Evolutionary conservation across 2,888 invertebrate species (phyloP).

Genomic region (Nomada flava): DNA sequence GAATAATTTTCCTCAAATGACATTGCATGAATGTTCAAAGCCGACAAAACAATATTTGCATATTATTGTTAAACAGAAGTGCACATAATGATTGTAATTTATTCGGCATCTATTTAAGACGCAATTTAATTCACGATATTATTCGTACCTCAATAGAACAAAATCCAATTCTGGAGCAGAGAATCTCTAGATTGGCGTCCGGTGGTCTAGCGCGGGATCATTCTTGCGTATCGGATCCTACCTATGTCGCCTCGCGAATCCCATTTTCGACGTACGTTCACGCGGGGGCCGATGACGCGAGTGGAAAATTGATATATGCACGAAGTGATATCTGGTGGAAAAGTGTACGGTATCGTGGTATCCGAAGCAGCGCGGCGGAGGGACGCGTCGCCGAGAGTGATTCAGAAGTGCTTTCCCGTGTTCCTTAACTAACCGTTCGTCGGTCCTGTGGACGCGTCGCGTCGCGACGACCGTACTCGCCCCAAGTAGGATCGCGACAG

Average conservation of each 20-base stretch:
- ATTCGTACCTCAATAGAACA: too few relatives aligned
- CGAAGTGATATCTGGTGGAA: constrained; percentile 73
- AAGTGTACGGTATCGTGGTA: constrained; percentile 70
- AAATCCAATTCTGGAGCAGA: neutral
- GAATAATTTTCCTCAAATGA: neutral
- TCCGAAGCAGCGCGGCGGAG: constrained; percentile 65
- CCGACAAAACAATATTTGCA: too few relatives aligned
- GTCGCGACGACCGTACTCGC: constrained; percentile 67
- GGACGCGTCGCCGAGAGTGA: constrained; percentile 78
- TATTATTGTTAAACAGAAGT: too few relatives aligned
- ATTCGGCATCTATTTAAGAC: too few relatives aligned
- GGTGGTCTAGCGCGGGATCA: constrained; percentile 15
- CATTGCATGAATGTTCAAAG: too few relatives aligned
- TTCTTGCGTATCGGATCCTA: constrained; percentile 35
- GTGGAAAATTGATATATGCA: constrained; percentile 81
- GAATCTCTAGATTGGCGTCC: neutral
- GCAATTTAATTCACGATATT: too few relatives aligned
- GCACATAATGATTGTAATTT: too few relatives aligned
- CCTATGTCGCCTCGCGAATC: constrained; percentile 58
- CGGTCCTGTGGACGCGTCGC: constrained; percentile 68
- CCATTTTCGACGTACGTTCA: constrained; percentile 47
- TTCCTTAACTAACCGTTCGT: constrained; percentile 82
- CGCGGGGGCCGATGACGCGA: constrained; percentile 74
- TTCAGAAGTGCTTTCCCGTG: constrained; percentile 84
- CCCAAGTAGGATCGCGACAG: constrained; percentile 53